A percentile compares a stretch with the other conserved stretches of the same genome.
Evolutionary conservation across 2,888 invertebrate species (phyloP).

Genomic region (Drepanosiphum platanoidis): DNA sequence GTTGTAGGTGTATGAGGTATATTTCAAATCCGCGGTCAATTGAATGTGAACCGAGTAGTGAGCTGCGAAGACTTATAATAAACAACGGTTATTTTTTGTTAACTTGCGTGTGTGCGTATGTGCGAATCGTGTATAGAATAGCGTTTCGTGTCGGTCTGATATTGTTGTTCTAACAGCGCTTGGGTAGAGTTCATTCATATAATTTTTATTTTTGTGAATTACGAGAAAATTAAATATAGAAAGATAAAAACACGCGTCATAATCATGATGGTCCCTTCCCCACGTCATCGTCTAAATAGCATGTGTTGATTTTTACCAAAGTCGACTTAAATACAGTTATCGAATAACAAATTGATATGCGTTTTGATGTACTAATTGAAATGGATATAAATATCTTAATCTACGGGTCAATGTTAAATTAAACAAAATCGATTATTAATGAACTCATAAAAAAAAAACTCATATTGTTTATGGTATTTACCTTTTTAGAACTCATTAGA

Average conservation of each 20-base stretch:
- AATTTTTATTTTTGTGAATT: neutral
- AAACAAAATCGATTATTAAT: neutral
- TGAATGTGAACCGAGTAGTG: too few relatives aligned
- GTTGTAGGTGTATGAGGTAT: neutral
- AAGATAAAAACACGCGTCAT: neutral
- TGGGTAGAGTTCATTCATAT: neutral
- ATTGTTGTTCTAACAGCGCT: neutral
- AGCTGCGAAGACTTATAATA: too few relatives aligned
- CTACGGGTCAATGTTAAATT: constrained; percentile 6
- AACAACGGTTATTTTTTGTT: too few relatives aligned
- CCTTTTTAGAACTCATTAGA: neutral
- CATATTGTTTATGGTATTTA: neutral
- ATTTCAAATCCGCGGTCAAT: too few relatives aligned
- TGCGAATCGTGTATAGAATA: neutral
- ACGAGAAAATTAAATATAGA: neutral
- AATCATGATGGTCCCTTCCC: neutral
- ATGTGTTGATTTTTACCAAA: too few relatives aligned
- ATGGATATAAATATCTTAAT: neutral
- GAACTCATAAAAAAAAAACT: neutral
- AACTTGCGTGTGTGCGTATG: neutral
- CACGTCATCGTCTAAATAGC: neutral
- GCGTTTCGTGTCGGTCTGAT: neutral
- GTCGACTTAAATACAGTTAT: neutral
- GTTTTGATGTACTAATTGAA: neutral
- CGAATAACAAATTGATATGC: neutral